Conservation (phyloP, 2,888 invertebrate species). For the Mechanitis messenoides region DNA sequence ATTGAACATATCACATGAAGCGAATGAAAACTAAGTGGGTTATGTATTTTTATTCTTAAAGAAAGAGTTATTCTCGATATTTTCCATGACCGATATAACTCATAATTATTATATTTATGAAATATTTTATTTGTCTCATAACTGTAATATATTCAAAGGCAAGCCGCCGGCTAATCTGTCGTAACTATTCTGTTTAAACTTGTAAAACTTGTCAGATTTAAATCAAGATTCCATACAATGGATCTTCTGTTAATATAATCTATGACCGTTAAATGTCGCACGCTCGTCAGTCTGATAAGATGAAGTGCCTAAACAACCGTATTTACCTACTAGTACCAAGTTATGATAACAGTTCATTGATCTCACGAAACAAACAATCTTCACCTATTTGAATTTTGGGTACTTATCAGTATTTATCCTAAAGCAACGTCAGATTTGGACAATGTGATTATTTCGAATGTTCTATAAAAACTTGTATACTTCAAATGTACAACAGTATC, state of each 20-base stretch:
- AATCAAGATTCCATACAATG: background rate
- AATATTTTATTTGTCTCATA: too few relatives aligned
- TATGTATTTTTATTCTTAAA: too few relatives aligned
- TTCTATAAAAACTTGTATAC: background rate
- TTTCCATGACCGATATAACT: too few relatives aligned
- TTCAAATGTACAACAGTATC: background rate
- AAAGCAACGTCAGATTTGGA: background rate
- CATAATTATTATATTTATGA: too few relatives aligned
- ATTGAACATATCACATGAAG: too few relatives aligned
- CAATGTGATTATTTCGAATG: background rate
- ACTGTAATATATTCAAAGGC: too few relatives aligned
- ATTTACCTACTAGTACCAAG: slow-evolving; percentile 28
- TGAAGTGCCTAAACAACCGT: slow-evolving; percentile 34
- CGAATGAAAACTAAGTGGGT: too few relatives aligned
- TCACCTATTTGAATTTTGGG: slow-evolving; percentile 11
- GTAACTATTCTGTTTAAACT: slow-evolving; percentile 15
- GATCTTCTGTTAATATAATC: slow-evolving; percentile 17
- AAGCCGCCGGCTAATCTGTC: too few relatives aligned
- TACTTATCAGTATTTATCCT: background rate
- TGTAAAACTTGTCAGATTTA: slow-evolving; percentile 13
- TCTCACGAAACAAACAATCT: slow-evolving; percentile 27
- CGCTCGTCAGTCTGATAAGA: slow-evolving; percentile 35
- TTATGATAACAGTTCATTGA: slow-evolving; percentile 38
- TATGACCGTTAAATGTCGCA: slow-evolving; percentile 28
- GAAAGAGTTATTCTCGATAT: too few relatives aligned